Evolutionary conservation across 1,140 invertebrate species (phyloP).

Genomic region (Temnothorax nylanderi): DNA sequence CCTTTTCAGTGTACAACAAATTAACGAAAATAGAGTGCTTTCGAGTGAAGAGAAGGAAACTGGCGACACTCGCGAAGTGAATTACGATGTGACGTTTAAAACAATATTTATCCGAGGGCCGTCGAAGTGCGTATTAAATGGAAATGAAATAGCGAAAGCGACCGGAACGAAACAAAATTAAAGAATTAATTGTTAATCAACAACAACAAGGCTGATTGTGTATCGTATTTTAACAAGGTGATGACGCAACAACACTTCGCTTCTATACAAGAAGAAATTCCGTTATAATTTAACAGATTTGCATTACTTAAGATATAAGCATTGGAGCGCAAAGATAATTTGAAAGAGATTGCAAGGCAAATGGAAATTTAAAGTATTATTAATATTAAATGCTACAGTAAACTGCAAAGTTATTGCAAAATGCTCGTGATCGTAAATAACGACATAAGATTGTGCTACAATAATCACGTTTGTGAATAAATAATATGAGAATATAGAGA

Average conservation of each 20-base stretch:
- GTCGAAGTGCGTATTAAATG: slow-evolving; percentile 5
- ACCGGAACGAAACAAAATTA: slow-evolving; percentile 24
- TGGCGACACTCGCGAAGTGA: not conserved
- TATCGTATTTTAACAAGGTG: slow-evolving; percentile 12
- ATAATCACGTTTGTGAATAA: not conserved
- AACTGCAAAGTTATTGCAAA: not conserved
- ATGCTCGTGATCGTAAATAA: not conserved
- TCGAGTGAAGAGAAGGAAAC: not conserved
- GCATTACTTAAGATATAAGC: not conserved
- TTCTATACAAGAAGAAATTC: not conserved
- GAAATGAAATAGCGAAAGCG: slow-evolving; percentile 40
- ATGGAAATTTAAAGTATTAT: slow-evolving; percentile 23
- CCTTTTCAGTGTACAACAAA: slow-evolving; percentile 33
- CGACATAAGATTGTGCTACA: not conserved
- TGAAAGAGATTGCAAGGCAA: not conserved
- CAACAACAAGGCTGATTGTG: not conserved
- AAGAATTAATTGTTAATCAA: slow-evolving; percentile 43
- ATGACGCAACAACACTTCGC: not conserved
- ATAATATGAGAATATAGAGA: not conserved
- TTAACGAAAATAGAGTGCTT: slow-evolving; percentile 36
- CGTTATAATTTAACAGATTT: slow-evolving; percentile 2
- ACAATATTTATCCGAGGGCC: slow-evolving; percentile 22
- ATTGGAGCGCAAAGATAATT: not conserved
- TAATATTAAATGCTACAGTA: not conserved
- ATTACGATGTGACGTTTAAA: slow-evolving; percentile 32